phyloP scores from a whole-genome alignment of 2,113 vertebrate genomes.

The Tetrax tetrax region DNA sequence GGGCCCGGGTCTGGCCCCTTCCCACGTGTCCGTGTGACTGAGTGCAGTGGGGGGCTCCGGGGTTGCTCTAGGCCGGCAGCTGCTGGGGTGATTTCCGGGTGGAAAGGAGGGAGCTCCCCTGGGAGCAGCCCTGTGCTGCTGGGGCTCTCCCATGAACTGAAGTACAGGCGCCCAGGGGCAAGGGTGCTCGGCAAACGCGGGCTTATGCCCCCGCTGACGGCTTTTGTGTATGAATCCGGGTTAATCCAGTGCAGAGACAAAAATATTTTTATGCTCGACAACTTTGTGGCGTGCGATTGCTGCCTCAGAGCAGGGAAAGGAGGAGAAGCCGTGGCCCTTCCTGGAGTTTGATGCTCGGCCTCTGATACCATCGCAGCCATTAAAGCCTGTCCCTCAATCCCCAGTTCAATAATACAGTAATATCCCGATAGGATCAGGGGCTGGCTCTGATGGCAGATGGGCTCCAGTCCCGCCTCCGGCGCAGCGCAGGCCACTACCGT shows the following conservation, averaged over 20 bases:
- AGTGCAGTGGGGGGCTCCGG: fast-evolving
- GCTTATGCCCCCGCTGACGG: background rate
- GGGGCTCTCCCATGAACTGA: fast-evolving
- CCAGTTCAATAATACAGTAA: constrained; percentile 23
- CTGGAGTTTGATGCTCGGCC: background rate
- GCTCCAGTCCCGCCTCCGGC: background rate
- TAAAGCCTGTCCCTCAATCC: constrained; percentile 33
- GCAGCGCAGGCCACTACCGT: background rate
- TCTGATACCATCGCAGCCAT: background rate
- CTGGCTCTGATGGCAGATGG: constrained; percentile 23
- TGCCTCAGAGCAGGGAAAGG: background rate
- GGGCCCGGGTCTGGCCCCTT: background rate
- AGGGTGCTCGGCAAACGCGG: background rate
- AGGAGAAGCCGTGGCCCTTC: background rate
- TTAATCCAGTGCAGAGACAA: background rate
- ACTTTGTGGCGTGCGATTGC: background rate
- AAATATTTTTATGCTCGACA: background rate
- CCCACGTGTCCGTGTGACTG: fast-evolving
- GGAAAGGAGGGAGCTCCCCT: background rate
- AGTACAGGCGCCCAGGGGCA: background rate
- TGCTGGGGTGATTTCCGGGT: background rate
- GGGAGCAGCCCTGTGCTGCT: background rate
- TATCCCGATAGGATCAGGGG: constrained; percentile 25
- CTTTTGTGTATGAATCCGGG: background rate
- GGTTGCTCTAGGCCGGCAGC: background rate